Base-by-base conservation (phyloP, 2,797 vertebrate species). In the Triplophysa bombifrons region DNA sequence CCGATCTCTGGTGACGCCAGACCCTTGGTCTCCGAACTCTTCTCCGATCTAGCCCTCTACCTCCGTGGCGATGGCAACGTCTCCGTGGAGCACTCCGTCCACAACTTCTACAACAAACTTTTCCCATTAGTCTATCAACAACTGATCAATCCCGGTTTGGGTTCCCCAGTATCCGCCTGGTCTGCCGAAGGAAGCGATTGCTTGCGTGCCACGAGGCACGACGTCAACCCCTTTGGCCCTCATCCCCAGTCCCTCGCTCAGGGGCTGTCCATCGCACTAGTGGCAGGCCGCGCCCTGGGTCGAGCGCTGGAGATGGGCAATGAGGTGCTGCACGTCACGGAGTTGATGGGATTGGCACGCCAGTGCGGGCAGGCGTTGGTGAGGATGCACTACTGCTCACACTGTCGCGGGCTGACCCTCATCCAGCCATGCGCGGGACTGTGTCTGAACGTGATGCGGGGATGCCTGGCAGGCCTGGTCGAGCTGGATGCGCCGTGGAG, bases 371-470 rank as follows among this genome's bases (percentile, higher is more conserved):
- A 85, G 41, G 93, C 93, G 0, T 87, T 97, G 56, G 95, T 97
- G 74, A 94, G 84, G 90, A 97, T 97, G 96, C 94, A 96, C 88
- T 97, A 96, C 88, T 97, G 96, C 82, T 93, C 96, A 0, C 96
- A 96, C 81, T 97, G 96, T 86, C 94, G 95, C 80, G 95, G 95
- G 14, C 89, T 97, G 81, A 97, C 95, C 0, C 91, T 97, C 48
- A 96, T 97, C 80, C 89, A 93, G 38, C 95, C 96, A 61, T 97
- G 95, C 0, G 92, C 89, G 0, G 96, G 94, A 0, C 93, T 96
- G 9, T 96, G 96, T 63, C 90, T 96, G 14, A 96, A 96, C 9
- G 89, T 96, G 0, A 96, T 96, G 95, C 92, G 95, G 80, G 96
- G 95, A 83, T 97, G 96, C 76, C 87, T 97, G 90, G 95, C 95